These are phyloP conservation scores for Paralichthys olivaceus DNA, from an alignment of 2,113 vertebrate genomes.

Conservation along the genomic window DNA sequence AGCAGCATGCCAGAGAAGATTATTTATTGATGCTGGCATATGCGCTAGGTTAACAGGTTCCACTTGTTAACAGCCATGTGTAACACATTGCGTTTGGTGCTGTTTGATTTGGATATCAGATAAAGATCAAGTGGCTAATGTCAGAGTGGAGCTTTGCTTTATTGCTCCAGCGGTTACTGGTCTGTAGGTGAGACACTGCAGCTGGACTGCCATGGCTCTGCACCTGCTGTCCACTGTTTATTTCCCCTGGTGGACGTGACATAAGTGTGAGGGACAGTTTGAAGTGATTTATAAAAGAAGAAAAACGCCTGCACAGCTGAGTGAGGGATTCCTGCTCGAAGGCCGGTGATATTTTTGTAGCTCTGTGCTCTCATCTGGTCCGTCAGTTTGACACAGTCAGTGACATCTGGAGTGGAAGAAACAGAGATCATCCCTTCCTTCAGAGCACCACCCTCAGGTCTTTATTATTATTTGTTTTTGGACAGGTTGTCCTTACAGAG, in stretches of 20 bases:
- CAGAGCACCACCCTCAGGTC: constrained; percentile 9
- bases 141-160: constrained; percentile 42
- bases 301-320: constrained; percentile 23
- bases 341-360: constrained; percentile 15
- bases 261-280: constrained; percentile 52
- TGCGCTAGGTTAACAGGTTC: constrained; percentile 77
- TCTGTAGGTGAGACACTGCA: constrained; percentile 31
- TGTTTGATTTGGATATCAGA: constrained; percentile 49
- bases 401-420: constrained; percentile 65
- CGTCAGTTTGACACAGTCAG: constrained; percentile 26
- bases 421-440: constrained; percentile 29
- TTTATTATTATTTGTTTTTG: background rate
- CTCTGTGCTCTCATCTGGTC: constrained; percentile 34
- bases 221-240: constrained; percentile 69
- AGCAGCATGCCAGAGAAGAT: constrained; percentile 36
- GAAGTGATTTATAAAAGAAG: constrained; percentile 31
- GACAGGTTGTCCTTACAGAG: constrained; percentile 8
- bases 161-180: constrained; percentile 25
- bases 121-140: constrained; percentile 43
- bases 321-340: constrained; percentile 21
- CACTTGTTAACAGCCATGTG: constrained; percentile 69
- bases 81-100: constrained; percentile 22
- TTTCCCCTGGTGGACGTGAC: constrained; percentile 51
- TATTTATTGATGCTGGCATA: constrained; percentile 62
- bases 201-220: constrained; percentile 52